Evolutionary conservation across 1,140 invertebrate genomes (phyloP).

Genomic region (Drosophila kanapiae): DNA sequence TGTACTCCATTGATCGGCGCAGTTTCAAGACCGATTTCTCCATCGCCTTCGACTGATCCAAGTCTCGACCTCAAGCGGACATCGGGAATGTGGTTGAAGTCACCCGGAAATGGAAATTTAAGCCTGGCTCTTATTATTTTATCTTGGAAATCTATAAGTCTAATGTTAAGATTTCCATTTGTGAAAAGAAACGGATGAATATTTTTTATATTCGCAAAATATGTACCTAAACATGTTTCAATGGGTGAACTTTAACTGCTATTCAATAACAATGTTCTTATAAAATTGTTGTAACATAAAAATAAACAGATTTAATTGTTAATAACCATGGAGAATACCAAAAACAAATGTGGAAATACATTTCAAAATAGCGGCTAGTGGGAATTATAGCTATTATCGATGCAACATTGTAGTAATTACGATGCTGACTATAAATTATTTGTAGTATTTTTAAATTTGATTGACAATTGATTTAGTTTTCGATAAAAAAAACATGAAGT

Average conservation of each 20-base stretch:
- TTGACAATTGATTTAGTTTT: no score
- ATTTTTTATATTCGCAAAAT: neutral
- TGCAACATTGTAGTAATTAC: no score
- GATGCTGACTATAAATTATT: no score
- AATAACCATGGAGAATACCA: neutral
- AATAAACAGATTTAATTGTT: neutral
- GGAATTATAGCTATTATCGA: no score
- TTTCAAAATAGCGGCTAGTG: no score
- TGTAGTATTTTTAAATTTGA: no score
- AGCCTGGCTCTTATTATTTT: neutral
- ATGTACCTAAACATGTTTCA: neutral
- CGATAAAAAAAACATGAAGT: no score
- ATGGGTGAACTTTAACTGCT: neutral
- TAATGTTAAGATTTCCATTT: neutral
- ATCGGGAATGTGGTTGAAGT: neutral
- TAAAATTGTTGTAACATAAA: constrained; percentile 10
- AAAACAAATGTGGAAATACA: no score
- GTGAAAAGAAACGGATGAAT: neutral
- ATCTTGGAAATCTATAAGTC: neutral
- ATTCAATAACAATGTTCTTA: neutral
- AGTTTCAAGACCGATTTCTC: constrained; percentile 97
- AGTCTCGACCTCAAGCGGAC: constrained; percentile 13
- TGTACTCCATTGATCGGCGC: constrained; percentile 95
- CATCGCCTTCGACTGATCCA: constrained; percentile 91
- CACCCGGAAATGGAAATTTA: neutral